Base-by-base conservation (phyloP, 2,888 invertebrate genomes). In the Hypsopygia costalis region DNA sequence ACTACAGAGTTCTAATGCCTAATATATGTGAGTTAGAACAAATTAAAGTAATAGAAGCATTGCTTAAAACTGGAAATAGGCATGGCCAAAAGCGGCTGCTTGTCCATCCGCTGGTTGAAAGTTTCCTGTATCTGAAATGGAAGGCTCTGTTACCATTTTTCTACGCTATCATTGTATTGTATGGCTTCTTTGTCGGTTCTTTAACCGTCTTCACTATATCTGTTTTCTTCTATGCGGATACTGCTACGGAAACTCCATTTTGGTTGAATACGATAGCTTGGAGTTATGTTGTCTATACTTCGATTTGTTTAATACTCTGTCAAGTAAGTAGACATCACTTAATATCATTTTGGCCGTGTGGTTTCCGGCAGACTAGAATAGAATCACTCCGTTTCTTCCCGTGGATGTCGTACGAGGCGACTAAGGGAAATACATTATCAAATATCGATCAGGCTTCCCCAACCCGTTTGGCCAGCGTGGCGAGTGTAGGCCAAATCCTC, bases 81-180 rank as follows among this genome's bases (percentile, higher is more conserved):
- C 74, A 81, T 38, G 75, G 81, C 0, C 88, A 90, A 44, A 81
- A 79, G 41, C 73, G 69, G 25, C 57, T 91, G 1, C 66, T 91
- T 0, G 80, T 91, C 0, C 91, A 91, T 67, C 91, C 91, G 0
- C 63, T 91, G 31, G 74, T 91, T 1, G 90, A 91, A 59, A 91
- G 90, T 46, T 91, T 91, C 51, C 60, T 91, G 0, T 86, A 77
- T 45, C 59, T 91, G 1, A 91, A 91, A 69, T 91, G 91, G 91
- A 85, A 81, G 40, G 90, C 87, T 1, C 57, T 91, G 8, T 58
- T 89, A 29, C 81, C 86, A 25, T 90, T 91, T 56, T 91, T 91
- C 58, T 90, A 89, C 44, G 72, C 79, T 1, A 87, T 90, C 6
- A 80, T 91, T 42, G 67, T 76, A 4, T 62, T 90, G 5, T 91